Percentiles rank a stretch among this genome's conserved stretches.
These are phyloP conservation scores for Pseudotriccus pelzelni DNA, from an alignment of 2,797 vertebrate genomes.

Conservation along the genomic window DNA sequence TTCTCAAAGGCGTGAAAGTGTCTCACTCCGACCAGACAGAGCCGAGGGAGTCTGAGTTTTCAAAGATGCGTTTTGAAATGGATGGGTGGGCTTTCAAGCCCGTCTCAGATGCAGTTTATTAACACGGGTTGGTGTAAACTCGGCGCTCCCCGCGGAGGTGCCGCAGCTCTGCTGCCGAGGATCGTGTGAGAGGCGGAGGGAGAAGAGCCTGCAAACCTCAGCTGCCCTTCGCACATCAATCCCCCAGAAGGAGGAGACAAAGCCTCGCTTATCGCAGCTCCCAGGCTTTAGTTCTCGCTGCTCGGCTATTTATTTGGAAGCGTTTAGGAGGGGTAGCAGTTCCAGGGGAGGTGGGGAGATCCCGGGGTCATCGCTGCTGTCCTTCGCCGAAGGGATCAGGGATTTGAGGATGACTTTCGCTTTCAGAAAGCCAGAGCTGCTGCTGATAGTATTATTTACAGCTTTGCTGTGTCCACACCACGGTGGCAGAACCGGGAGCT, in stretches of 20 bases:
- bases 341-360: background rate
- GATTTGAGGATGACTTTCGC: background rate
- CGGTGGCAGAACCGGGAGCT: background rate
- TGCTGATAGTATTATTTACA: background rate
- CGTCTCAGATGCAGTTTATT: background rate
- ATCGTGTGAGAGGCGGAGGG: background rate
- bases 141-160: background rate
- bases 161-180: background rate
- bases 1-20: slow-evolving; percentile 20
- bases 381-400: background rate
- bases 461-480: background rate
- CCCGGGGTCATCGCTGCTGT: background rate
- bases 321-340: background rate
- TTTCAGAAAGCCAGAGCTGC: background rate
- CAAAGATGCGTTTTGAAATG: slow-evolving; percentile 50
- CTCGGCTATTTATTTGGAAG: background rate
- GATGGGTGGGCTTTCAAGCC: slow-evolving; percentile 19
- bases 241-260: slow-evolving; percentile 15
- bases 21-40: background rate
- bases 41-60: slow-evolving; percentile 24
- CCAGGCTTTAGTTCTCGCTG: background rate
- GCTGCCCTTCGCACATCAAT: background rate
- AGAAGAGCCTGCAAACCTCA: background rate
- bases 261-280: background rate
- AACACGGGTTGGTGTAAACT: background rate